phyloP scores from a whole-genome alignment of 2,888 invertebrate genomes.

The Lithophane leautieri region DNA sequence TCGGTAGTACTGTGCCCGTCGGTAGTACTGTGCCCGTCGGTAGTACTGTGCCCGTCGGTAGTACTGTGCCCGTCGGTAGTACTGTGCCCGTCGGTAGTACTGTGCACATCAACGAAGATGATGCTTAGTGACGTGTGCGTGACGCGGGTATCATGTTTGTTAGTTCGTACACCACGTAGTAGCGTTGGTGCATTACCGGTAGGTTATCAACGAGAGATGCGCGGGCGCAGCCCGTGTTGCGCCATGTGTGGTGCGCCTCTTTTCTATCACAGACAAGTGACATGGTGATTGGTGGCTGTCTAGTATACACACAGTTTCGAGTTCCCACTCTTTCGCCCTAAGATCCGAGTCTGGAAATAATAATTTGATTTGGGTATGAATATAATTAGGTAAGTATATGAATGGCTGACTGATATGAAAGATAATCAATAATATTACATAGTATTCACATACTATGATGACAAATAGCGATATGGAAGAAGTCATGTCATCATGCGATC shows the following conservation, averaged over 20 bases:
- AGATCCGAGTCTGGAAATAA: neutral
- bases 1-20: too few relatives aligned
- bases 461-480: neutral
- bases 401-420: neutral
- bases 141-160: neutral
- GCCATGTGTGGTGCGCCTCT: constrained; percentile 20
- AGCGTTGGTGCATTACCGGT: neutral
- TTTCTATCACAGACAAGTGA: neutral
- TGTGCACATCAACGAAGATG: neutral
- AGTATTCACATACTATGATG: neutral
- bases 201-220: neutral
- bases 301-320: neutral
- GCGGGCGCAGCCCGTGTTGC: neutral
- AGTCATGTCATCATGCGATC: too few relatives aligned
- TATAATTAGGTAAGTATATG: too few relatives aligned
- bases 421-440: neutral
- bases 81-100: too few relatives aligned
- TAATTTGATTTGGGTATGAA: neutral
- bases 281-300: neutral
- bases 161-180: neutral
- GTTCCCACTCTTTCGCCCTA: too few relatives aligned
- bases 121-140: neutral
- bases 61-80: too few relatives aligned
- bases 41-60: too few relatives aligned
- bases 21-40: too few relatives aligned